Evolutionary conservation across 2,888 invertebrate genomes (phyloP).

Genomic region (Chalcosyrphus nemorum): DNA sequence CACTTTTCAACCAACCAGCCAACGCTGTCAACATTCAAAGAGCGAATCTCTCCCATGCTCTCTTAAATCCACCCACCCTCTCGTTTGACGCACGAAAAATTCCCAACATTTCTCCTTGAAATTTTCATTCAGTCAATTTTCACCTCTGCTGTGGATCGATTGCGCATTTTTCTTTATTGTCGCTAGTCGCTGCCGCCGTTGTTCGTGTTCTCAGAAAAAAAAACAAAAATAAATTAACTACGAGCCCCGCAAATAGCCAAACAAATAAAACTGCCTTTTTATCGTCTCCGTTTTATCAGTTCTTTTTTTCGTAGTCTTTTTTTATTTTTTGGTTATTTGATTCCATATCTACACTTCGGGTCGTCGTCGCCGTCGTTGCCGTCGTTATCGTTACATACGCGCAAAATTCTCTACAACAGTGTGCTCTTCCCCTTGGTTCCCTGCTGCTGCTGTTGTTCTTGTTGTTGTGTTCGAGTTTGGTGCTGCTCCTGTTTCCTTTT

Average conservation of each 20-base stretch:
- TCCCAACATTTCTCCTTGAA: constrained; percentile 22
- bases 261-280: neutral
- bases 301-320: neutral
- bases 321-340: constrained; percentile 18
- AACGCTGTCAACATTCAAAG: neutral
- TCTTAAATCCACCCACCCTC: constrained; percentile 12
- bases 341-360: constrained; percentile 6
- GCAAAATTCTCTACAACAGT: constrained; percentile 70
- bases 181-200: constrained; percentile 34
- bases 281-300: constrained; percentile 43
- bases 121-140: constrained; percentile 68
- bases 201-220: constrained; percentile 30
- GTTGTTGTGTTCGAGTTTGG: too few relatives aligned
- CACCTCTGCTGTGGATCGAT: constrained; percentile 50
- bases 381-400: constrained; percentile 56
- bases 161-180: constrained; percentile 30
- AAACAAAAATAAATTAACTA: neutral
- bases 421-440: neutral
- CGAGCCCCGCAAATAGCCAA: too few relatives aligned
- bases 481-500: constrained; percentile 6
- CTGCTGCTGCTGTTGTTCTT: constrained; percentile 17
- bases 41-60: neutral
- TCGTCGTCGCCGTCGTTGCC: constrained; percentile 29
- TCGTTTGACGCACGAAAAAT: constrained; percentile 32
- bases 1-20: neutral